phyloP scores from a whole-genome alignment of 2,113 vertebrate genomes.

The Eretmochelys imbricata region DNA sequence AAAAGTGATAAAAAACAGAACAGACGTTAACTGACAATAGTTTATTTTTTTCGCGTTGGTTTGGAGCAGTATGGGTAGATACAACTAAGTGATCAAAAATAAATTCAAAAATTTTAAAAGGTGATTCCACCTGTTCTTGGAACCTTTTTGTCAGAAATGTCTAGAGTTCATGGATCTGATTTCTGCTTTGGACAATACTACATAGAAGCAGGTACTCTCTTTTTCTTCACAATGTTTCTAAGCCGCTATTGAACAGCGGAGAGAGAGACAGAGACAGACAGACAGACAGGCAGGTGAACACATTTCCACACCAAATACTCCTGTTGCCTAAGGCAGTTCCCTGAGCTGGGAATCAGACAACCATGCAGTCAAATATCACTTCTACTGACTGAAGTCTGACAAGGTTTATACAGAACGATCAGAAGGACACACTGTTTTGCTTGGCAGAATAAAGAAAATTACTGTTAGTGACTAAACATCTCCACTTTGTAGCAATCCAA shows the following conservation, averaged over 20 bases:
- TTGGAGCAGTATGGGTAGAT: background rate
- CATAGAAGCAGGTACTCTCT: background rate
- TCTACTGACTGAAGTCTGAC: background rate
- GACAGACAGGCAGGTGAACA: background rate
- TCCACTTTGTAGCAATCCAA: background rate
- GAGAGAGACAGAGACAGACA: background rate
- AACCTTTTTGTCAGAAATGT: background rate
- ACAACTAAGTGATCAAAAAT: background rate
- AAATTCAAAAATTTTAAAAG: background rate
- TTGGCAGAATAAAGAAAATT: background rate
- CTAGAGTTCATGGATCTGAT: background rate
- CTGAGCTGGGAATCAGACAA: background rate
- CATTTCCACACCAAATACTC: background rate
- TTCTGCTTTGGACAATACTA: background rate
- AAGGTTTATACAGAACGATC: background rate
- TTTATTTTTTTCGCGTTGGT: background rate
- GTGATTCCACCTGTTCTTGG: background rate
- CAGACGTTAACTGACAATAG: background rate
- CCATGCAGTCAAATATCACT: background rate
- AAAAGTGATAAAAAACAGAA: background rate
- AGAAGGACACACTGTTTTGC: background rate
- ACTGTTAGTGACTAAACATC: background rate
- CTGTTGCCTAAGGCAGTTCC: background rate
- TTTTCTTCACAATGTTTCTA: background rate
- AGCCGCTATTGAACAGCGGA: background rate